Base-by-base conservation (phyloP, 2,113 vertebrate genomes). In the Phoxinus phoxinus region DNA sequence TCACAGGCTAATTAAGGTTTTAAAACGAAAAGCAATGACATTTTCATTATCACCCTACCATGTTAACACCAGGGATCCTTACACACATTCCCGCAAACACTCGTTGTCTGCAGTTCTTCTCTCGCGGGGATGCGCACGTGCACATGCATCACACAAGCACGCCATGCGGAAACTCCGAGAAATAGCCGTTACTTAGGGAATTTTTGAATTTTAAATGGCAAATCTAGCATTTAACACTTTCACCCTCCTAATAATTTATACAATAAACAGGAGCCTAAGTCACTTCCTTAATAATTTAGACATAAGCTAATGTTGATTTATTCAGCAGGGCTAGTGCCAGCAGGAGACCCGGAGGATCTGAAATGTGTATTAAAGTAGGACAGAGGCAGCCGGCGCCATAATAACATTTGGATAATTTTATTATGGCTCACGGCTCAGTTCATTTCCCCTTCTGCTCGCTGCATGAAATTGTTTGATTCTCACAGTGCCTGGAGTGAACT, bases 361-460 rank as follows among this genome's bases (percentile, higher is more conserved):
- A 97, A 96, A 97, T 98, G 96, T 98, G 97, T 98, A 98, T 98
- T 98, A 97, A 98, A 98, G 95, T 97, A 97, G 98, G 97, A 98
- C 97, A 98, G 97, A 97, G 96, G 97, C 97, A 97, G 96, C 97
- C 98, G 96, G 97, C 95, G 97, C 97, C 97, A 97, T 99, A 99
- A 99, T 99, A 99, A 99, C 97, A 98, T 99, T 99, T 98, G 97
- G 97, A 98, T 99, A 98, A 98, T 99, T 99, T 98, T 97, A 98
- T 98, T 97, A 98, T 97, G 96, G 98, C 97, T 98, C 94, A 95
- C 95, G 97, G 97, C 97, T 98, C 95, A 97, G 97, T 98, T 99
- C 97, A 99, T 98, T 99, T 98, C 96, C 97, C 97, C 95, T 92
- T 96, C 96, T 96, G 97, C 97, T 97, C 96, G 96, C 96, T 96